A percentile compares a stretch with the other conserved stretches of the same genome.
Evolutionary conservation across 2,113 vertebrate genomes (phyloP).

Genomic region (Brachyistius frenatus): DNA sequence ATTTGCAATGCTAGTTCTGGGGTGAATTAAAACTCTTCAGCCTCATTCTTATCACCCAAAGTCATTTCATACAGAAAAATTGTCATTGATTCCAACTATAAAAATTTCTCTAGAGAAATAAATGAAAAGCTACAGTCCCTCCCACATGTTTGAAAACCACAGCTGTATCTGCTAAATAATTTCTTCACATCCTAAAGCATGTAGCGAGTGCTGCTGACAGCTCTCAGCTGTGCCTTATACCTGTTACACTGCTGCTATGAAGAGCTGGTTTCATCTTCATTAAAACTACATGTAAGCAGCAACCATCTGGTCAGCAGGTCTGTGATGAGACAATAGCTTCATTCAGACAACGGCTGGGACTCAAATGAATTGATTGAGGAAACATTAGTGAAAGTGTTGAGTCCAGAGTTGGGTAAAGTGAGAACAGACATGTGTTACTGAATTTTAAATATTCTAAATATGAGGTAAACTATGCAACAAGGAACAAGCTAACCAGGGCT

Average conservation of each 20-base stretch:
- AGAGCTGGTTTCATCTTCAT: slow-evolving; percentile 37
- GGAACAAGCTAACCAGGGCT: background rate
- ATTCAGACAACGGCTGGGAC: slow-evolving; percentile 27
- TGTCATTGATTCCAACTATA: no score
- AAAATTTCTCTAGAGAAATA: background rate
- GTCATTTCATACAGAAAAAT: background rate
- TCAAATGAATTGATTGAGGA: slow-evolving; percentile 18
- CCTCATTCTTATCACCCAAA: slow-evolving; percentile 2
- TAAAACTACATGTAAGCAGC: slow-evolving; percentile 31
- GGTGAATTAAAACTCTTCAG: slow-evolving; percentile 18
- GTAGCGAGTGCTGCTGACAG: slow-evolving; percentile 25
- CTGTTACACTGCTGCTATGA: slow-evolving; percentile 19
- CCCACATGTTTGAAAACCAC: slow-evolving; percentile 9
- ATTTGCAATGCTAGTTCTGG: background rate
- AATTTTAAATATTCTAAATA: slow-evolving; percentile 13
- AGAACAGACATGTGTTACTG: slow-evolving; percentile 20
- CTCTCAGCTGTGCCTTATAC: slow-evolving; percentile 11
- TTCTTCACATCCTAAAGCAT: background rate
- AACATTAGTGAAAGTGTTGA: slow-evolving; percentile 15
- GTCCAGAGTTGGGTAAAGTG: slow-evolving; percentile 8
- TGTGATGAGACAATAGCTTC: slow-evolving; percentile 29
- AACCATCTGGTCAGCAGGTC: slow-evolving; percentile 50
- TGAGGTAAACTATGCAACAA: slow-evolving; percentile 3
- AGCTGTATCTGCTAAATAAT: slow-evolving; percentile 7
- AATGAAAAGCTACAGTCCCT: background rate